A percentile compares a stretch with the other conserved stretches of the same genome.
phyloP scores from a whole-genome alignment of 2,113 vertebrate species.

The Dicrurus megarhynchus region DNA sequence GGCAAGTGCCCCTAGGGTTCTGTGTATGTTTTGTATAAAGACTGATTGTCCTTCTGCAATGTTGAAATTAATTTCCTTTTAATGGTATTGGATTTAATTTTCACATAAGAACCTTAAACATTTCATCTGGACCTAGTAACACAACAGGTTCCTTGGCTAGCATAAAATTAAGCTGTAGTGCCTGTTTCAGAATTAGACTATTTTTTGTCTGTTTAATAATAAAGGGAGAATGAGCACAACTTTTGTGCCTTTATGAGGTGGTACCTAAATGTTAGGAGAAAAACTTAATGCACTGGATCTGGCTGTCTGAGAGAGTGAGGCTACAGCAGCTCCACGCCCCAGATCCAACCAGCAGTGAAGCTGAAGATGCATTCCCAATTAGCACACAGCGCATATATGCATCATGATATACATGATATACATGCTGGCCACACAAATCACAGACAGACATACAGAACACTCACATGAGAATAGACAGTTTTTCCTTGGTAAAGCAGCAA shows the following conservation, averaged over 20 bases:
- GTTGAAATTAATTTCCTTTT: neutral
- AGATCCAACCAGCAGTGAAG: neutral
- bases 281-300: neutral
- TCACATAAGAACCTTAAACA: neutral
- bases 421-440: neutral
- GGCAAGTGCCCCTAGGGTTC: neutral
- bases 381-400: neutral
- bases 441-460: neutral
- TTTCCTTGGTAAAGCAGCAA: neutral
- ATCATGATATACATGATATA: neutral
- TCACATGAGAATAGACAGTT: neutral
- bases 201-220: neutral
- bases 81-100: fast-evolving
- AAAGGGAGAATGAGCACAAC: neutral
- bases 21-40: neutral
- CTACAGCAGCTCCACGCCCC: neutral
- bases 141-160: neutral
- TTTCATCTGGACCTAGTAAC: neutral
- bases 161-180: neutral
- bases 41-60: neutral
- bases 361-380: neutral
- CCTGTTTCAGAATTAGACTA: neutral
- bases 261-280: neutral
- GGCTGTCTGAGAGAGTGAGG: neutral
- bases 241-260: neutral